Evolutionary conservation across 2,797 vertebrate genomes (phyloP).

Genomic region (Coreius guichenoti): DNA sequence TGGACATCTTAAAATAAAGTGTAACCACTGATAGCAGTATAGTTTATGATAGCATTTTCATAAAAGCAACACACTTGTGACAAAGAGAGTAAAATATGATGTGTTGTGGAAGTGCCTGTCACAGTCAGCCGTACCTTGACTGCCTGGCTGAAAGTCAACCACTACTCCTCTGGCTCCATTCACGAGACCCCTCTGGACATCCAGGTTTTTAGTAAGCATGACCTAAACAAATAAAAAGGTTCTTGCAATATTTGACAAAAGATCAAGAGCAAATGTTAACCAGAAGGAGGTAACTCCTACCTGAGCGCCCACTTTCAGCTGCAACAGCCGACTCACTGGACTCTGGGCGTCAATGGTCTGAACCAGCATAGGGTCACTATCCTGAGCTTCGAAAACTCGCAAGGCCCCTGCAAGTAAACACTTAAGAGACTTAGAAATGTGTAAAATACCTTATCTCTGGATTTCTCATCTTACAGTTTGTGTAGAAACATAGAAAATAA

Average conservation of each 20-base stretch:
- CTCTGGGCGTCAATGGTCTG: constrained; percentile 88
- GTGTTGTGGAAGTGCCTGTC: not conserved
- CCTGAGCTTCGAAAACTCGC: constrained; percentile 84
- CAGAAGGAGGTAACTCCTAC: constrained; percentile 67
- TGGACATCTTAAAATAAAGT: too few species aligned
- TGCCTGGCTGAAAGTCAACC: constrained; percentile 85
- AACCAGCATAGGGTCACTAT: constrained; percentile 87
- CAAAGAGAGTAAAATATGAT: not conserved
- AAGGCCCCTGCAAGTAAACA: constrained; percentile 74
- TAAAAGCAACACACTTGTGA: not conserved
- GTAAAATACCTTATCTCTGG: not conserved
- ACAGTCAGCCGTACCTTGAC: constrained; percentile 76
- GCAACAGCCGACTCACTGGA: constrained; percentile 85
- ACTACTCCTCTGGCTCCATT: constrained; percentile 95
- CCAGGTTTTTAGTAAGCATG: constrained; percentile 95
- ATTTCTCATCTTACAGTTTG: not conserved
- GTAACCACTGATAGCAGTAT: not conserved
- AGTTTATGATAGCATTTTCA: not conserved
- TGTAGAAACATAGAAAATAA: not conserved
- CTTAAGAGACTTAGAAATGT: not conserved
- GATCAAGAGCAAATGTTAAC: not conserved
- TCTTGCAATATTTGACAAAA: not conserved
- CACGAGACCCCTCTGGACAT: constrained; percentile 89
- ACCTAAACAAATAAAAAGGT: constrained; percentile 77
- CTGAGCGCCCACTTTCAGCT: constrained; percentile 94